Evolutionary conservation across 2,113 vertebrate genomes (phyloP), one percentile per base, ranked within the genome.

Genomic region (Poeciliopsis occidentalis): DNA sequence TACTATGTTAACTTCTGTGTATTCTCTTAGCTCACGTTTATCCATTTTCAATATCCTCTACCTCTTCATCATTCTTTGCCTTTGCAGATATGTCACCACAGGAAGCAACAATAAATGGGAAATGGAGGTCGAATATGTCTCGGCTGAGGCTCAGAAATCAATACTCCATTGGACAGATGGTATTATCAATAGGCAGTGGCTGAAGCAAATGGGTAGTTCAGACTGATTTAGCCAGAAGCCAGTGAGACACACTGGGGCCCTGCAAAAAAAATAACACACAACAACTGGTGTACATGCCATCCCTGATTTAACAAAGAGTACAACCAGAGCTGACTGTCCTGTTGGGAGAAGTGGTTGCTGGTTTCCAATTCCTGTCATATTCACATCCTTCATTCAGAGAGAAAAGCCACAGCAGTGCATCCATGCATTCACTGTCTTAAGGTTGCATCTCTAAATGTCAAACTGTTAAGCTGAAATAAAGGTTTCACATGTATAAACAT

Each of bases 121-220:
- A 88, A 87, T 84, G 83, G 86, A 91, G 83, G 86, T 89, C 90
- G 88, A 89, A 86, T 87, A 70, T 71, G 85, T 92, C 79, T 88
- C 71, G 26, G 73, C 78, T 24, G 80, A 81, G 83, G 69, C 81
- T 81, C 75, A 24, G 73, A 81, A 83, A 91, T 91, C 88, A 87
- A 91, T 91, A 84, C 2, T 73, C 78, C 75, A 86, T 88, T 84
- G 80, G 90, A 86, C 83, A 80, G 87, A 92, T 89, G 87, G 80
- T 67, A 85, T 92, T 85, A 89, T 91, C 88, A 88, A 89, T 90
- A 80, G 77, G 80, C 44, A 22, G 78, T 60, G 82, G 79, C 81
- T 81, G 80, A 72, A 84, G 81, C 64, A 84, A 86, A 87, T 83
- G 57, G 61, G 67, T 73, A 63, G 75, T 81, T 79, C 47, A 6